These are phyloP conservation scores for Nomada ruficornis DNA, from an alignment of 2,888 invertebrate species.

Conservation along the genomic window DNA sequence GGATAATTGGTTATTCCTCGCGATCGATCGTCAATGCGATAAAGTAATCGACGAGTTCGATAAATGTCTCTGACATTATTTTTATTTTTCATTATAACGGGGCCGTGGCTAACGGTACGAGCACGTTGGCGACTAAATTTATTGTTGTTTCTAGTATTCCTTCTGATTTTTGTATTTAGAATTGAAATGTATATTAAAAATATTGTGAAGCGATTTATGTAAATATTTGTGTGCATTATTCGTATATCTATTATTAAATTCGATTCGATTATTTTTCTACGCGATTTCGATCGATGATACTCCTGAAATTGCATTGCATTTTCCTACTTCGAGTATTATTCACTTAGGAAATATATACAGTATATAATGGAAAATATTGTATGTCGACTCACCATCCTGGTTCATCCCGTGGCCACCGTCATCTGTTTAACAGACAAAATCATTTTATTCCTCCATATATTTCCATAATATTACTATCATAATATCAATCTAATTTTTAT, in stretches of 20 bases:
- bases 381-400: conserved; percentile 81
- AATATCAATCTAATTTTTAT: too few relatives aligned
- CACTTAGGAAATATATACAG: too few relatives aligned
- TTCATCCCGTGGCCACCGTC: conserved; percentile 82
- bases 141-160: not conserved
- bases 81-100: conserved; percentile 67
- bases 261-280: too few relatives aligned
- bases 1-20: conserved; percentile 65
- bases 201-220: too few relatives aligned
- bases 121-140: conserved; percentile 32
- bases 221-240: too few relatives aligned
- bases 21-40: conserved; percentile 60
- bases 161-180: not conserved
- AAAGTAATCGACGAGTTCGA: conserved; percentile 43
- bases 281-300: too few relatives aligned
- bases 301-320: too few relatives aligned
- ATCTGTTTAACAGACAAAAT: conserved; percentile 74
- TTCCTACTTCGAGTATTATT: not conserved
- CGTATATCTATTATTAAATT: too few relatives aligned
- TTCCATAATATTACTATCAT: too few relatives aligned
- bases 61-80: conserved; percentile 36
- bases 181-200: too few relatives aligned
- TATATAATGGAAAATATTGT: not conserved
- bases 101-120: conserved; percentile 56
- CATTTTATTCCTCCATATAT: not conserved